Conservation (phyloP, 1,140 invertebrate genomes). For the Archivesica marissinica region DNA sequence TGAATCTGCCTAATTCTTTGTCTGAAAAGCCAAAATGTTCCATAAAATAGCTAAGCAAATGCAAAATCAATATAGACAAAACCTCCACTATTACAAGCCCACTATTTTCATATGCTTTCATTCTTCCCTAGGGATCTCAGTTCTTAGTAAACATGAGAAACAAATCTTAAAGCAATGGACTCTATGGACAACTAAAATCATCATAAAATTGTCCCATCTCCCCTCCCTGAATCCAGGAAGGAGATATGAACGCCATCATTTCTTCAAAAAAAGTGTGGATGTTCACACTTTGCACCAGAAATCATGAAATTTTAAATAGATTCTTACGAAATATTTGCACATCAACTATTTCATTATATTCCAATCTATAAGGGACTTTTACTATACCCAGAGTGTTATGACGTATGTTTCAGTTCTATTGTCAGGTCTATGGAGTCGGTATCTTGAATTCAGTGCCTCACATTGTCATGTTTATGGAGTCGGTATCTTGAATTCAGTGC, state of each 20-base stretch:
- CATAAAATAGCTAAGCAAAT: conserved; percentile 39
- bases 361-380: no score
- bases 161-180: conserved; percentile 40
- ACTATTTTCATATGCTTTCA: conserved; percentile 43
- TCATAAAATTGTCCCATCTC: conserved; percentile 45
- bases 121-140: conserved; percentile 1
- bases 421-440: no score
- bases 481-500: no score
- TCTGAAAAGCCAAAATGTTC: conserved; percentile 37
- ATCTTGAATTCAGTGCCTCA: no score
- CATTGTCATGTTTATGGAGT: no score
- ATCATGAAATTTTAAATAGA: conserved; percentile 31
- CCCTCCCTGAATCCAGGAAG: background rate
- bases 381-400: no score
- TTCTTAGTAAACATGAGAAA: conserved; percentile 53
- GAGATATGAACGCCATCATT: conserved; percentile 8
- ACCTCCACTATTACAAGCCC: conserved; percentile 14
- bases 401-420: no score
- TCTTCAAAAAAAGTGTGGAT: background rate
- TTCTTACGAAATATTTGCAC: background rate
- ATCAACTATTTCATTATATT: conserved; percentile 4
- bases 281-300: conserved; percentile 11
- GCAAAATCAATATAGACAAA: conserved; percentile 54
- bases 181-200: conserved; percentile 39
- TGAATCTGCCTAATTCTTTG: conserved; percentile 32